These are phyloP conservation scores for Myiothlypis coronata DNA, from an alignment of 2,797 vertebrate species.

Conservation along the genomic window DNA sequence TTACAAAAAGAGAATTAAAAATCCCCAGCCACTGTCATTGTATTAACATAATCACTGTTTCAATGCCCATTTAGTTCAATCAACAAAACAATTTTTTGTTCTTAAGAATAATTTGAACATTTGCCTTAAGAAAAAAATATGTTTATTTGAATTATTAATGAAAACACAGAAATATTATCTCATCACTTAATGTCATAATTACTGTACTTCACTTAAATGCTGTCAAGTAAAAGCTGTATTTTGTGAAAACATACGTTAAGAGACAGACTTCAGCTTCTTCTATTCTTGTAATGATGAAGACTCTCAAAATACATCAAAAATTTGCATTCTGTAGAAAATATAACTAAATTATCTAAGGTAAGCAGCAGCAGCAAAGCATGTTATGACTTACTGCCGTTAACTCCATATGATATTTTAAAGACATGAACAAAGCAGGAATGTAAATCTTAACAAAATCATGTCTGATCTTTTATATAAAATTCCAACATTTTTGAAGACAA, in stretches of 20 bases:
- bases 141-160: conserved; percentile 44
- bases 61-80: neutral
- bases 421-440: neutral
- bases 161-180: conserved; percentile 19
- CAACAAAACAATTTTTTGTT: neutral
- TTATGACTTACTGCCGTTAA: neutral
- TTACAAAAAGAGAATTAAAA: neutral
- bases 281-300: neutral
- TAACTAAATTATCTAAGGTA: neutral
- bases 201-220: conserved; percentile 1
- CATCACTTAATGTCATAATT: conserved; percentile 36
- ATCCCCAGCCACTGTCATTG: neutral
- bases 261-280: neutral
- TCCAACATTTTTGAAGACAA: neutral
- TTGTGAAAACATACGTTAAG: neutral
- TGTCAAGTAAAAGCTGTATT: conserved; percentile 34
- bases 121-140: neutral
- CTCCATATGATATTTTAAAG: neutral
- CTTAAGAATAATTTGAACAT: neutral
- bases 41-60: neutral
- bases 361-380: neutral
- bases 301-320: neutral
- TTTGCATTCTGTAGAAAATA: neutral
- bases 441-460: neutral
- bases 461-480: neutral